A percentile compares a stretch with the other conserved stretches of the same genome.
phyloP scores from a whole-genome alignment of 2,797 vertebrate genomes.

The Xenentodon cancila region DNA sequence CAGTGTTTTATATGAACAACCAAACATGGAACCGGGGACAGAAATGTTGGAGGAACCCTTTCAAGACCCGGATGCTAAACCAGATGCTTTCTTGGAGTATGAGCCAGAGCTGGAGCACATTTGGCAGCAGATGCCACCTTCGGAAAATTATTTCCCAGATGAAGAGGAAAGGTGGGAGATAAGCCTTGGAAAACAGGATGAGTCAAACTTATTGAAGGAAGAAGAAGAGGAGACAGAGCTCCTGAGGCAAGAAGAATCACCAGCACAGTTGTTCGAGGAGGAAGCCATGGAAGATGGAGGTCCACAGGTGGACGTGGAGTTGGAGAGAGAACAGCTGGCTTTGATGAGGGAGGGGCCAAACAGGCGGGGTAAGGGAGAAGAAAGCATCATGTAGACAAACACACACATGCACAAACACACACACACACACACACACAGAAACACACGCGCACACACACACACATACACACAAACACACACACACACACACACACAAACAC shows the following conservation, averaged over 20 bases:
- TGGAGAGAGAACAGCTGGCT: neutral
- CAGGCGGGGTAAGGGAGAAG: neutral
- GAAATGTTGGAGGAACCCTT: constrained; percentile 8
- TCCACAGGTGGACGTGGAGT: neutral
- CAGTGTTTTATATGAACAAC: constrained; percentile 5
- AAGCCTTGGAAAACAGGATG: neutral
- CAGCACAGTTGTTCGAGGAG: constrained; percentile 15
- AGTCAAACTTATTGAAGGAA: neutral
- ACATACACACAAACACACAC: too few species aligned
- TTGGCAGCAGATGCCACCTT: neutral
- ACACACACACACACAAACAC: too few species aligned
- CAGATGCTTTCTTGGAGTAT: constrained; percentile 24
- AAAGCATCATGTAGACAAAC: too few species aligned
- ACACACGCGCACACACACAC: too few species aligned
- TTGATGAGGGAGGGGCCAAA: neutral
- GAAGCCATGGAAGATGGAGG: constrained; percentile 14
- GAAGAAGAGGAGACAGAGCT: neutral
- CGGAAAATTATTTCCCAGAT: constrained; percentile 22
- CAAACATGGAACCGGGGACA: constrained; percentile 31
- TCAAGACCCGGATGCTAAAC: neutral
- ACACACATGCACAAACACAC: too few species aligned
- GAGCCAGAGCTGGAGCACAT: constrained; percentile 25
- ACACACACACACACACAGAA: too few species aligned
- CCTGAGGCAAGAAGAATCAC: too few species aligned
- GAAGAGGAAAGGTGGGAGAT: too few species aligned